phyloP scores from a whole-genome alignment of 1,140 invertebrate species.

The Drosophila mauritiana region DNA sequence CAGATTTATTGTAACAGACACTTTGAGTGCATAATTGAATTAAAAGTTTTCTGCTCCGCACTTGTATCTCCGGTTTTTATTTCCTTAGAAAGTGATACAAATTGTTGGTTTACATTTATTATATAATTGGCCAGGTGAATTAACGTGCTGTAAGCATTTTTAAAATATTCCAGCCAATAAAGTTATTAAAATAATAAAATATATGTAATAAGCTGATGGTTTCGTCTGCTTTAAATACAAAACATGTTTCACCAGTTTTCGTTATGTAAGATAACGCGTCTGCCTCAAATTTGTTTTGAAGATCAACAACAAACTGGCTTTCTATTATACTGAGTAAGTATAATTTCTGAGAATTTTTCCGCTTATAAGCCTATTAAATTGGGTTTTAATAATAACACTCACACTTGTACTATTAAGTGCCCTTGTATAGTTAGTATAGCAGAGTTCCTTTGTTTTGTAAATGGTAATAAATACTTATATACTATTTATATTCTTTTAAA shows the following conservation, averaged over 20 bases:
- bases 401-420: no score
- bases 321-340: no score
- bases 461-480: not conserved
- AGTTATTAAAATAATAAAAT: no score
- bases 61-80: not conserved
- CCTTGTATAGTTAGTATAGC: no score
- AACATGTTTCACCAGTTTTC: not conserved
- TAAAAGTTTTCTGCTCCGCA: slow-evolving; percentile 21
- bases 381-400: no score
- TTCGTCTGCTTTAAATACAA: no score
- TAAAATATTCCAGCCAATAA: no score
- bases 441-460: no score
- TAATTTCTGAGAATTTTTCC: no score
- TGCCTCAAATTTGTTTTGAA: not conserved
- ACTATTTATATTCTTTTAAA: no score
- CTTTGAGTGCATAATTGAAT: slow-evolving; percentile 39
- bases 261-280: not conserved
- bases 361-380: no score
- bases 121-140: not conserved
- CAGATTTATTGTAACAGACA: slow-evolving; percentile 23
- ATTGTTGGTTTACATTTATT: not conserved
- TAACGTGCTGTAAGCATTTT: not conserved
- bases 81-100: not conserved
- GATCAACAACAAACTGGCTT: not conserved
- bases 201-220: no score